Evolutionary conservation across 2,797 vertebrate species (phyloP).

Genomic region (Rhinichthys osculus): DNA sequence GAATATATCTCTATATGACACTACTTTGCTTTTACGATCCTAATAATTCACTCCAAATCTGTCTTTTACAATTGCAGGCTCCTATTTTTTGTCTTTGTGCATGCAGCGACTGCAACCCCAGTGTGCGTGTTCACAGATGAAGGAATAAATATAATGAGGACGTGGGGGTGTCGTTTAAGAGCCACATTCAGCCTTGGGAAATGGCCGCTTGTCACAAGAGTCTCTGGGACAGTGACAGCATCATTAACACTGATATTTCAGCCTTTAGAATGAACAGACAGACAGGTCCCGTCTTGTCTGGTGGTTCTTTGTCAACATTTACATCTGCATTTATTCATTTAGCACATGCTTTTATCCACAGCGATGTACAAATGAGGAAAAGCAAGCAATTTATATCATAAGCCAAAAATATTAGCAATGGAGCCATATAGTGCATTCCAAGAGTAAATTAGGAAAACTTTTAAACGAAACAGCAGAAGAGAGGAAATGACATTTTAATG

Average conservation of each 20-base stretch:
- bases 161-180: neutral
- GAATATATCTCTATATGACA: constrained; percentile 35
- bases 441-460: constrained; percentile 30
- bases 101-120: neutral
- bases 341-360: constrained; percentile 33
- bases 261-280: constrained; percentile 64
- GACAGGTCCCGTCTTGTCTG: neutral
- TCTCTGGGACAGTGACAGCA: constrained; percentile 65
- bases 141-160: neutral
- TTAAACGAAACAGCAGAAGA: neutral
- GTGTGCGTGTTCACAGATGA: neutral
- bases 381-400: neutral
- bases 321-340: constrained; percentile 30
- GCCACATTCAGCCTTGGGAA: constrained; percentile 56
- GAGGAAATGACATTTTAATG: neutral
- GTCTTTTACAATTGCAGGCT: neutral
- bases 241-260: constrained; percentile 75
- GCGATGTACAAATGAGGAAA: neutral
- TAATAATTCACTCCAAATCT: constrained; percentile 6
- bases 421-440: neutral
- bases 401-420: constrained; percentile 1
- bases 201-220: constrained; percentile 52
- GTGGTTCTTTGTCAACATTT: constrained; percentile 15
- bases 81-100: neutral
- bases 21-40: constrained; percentile 4